Base-by-base conservation (phyloP, 2,113 vertebrate species). In the Pteropus alecto region DNA sequence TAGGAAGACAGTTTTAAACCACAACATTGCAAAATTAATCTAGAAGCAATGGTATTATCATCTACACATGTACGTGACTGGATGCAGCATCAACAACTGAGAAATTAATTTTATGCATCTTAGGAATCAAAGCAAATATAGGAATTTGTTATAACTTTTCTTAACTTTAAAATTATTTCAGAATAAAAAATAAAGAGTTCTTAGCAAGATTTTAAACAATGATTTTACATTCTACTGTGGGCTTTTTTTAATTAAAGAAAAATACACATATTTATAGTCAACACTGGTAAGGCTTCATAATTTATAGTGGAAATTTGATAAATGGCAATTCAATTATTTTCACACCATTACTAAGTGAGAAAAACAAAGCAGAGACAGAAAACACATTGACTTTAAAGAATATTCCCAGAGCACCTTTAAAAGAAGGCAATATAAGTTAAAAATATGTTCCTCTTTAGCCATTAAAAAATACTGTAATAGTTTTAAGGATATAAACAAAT, bases 101-200 rank as follows among this genome's bases (percentile, higher is more conserved):
- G 22, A 94, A 87, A 94, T 74, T 56, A 87, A 87, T n/a, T 65
- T 88, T 81, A 95, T 18, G 30, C 7, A 71, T 21, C 77, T 92
- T 46, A 84, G 81, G 78, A 67, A 85, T 70, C 43, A 93, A 87
- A 76, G 43, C 63, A 95, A 87, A 96, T 12, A 61, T 3, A 87
- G 3, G 28, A 91, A 61, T 41, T 90, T 41, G 41, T 76, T 63
- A 33, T n/a, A 92, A 83, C 2, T 65, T 78, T 76, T 85, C 60
- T 88, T 84, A 81, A 61, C 77, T 77, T 89, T 94, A 54, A 89
- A 81, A 51, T 74, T 76, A 91, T 77, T 93, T 86, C 35, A 96
- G 63, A 92, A 92, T 70, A 87, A 24, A 92, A 93, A 85, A 65
- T 19, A 63, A 74, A 85, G 19, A 18, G 86, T 74, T 92, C 33